These are phyloP conservation scores for Prionchulus punctatus DNA, from an alignment of 2,888 invertebrate species.

Conservation along the genomic window DNA sequence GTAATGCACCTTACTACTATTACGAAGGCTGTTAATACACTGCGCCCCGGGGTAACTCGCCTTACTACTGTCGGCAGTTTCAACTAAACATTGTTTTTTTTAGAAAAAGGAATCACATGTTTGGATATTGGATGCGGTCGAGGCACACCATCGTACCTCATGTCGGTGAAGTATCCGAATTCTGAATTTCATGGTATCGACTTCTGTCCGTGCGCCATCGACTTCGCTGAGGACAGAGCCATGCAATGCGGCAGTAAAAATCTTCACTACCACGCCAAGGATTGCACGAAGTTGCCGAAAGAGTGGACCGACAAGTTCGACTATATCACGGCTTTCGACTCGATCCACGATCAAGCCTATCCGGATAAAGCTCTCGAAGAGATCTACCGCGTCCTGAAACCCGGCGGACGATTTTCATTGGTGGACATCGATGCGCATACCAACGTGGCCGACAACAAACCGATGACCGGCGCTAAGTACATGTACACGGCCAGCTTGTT, in stretches of 20 bases:
- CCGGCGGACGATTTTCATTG: background rate
- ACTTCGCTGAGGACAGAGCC: background rate
- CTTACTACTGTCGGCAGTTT: too few relatives aligned
- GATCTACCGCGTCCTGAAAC: constrained; percentile 1
- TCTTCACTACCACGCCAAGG: background rate
- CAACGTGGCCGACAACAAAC: background rate
- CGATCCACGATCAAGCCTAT: background rate
- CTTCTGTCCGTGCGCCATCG: background rate
- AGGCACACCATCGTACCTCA: background rate
- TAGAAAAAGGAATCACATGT: background rate
- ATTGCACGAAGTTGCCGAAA: background rate
- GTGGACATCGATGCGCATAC: background rate
- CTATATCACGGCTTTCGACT: background rate
- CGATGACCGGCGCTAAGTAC: background rate
- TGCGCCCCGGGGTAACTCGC: too few relatives aligned
- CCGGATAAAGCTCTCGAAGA: background rate
- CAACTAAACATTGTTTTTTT: background rate
- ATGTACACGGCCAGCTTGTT: constrained; percentile 6
- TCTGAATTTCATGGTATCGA: background rate
- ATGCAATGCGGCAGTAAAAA: background rate
- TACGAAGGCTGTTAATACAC: too few relatives aligned
- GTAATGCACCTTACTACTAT: too few relatives aligned
- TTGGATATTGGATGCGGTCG: constrained; percentile 5
- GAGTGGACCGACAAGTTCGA: constrained; percentile 1
- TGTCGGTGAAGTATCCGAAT: background rate